Conservation (phyloP, 2,797 vertebrate species). For the Semotilus atromaculatus region DNA sequence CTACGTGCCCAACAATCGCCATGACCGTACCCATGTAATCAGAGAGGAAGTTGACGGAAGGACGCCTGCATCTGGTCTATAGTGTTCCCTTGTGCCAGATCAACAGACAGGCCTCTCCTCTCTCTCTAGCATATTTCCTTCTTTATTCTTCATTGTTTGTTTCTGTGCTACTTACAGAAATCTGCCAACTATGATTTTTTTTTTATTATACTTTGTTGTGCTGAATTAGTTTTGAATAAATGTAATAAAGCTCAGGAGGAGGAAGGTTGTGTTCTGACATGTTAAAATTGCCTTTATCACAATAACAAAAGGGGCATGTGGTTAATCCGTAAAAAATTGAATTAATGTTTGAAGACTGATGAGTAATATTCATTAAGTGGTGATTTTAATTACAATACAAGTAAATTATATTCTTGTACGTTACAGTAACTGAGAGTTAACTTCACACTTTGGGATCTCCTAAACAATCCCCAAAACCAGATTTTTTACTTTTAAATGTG, state of each 20-base stretch:
- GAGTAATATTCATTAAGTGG: background rate
- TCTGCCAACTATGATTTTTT: constrained; percentile 59
- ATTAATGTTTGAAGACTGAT: background rate
- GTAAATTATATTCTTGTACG: constrained; percentile 7
- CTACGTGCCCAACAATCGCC: constrained; percentile 27
- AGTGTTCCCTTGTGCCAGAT: constrained; percentile 63
- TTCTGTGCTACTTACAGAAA: constrained; percentile 58
- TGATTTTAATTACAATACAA: constrained; percentile 14
- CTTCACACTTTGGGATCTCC: background rate
- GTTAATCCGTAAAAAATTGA: background rate
- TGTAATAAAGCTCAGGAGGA: constrained; percentile 50
- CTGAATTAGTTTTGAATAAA: constrained; percentile 61
- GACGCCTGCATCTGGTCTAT: constrained; percentile 62
- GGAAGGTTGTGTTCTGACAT: constrained; percentile 37
- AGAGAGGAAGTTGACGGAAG: constrained; percentile 37
- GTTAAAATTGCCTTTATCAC: constrained; percentile 44
- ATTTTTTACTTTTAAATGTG: constrained; percentile 23
- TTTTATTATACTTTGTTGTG: constrained; percentile 43
- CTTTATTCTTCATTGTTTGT: constrained; percentile 69
- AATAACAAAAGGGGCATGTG: background rate
- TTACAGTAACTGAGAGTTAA: background rate
- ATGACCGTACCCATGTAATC: constrained; percentile 18
- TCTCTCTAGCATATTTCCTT: background rate
- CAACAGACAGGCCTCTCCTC: constrained; percentile 58
- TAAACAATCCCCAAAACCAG: background rate